These are phyloP conservation scores for Buceros bicornis DNA, from an alignment of 2,797 vertebrate genomes.

Conservation along the genomic window DNA sequence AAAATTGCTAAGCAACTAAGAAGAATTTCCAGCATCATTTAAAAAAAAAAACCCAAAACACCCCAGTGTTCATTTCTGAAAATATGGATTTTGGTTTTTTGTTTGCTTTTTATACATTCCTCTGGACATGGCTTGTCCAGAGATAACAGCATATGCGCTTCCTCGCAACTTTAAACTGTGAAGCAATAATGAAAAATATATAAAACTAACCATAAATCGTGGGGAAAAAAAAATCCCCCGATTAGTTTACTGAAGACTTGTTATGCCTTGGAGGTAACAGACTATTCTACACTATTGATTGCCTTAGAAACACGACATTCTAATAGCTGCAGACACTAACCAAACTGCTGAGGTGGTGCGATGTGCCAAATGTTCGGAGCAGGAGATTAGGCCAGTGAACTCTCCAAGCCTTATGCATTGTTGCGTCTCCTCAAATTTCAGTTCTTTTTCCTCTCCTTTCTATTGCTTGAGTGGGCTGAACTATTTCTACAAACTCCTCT, in stretches of 20 bases:
- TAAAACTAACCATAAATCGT: background rate
- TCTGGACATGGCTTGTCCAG: background rate
- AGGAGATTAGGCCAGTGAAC: background rate
- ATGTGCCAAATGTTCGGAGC: background rate
- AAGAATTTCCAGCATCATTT: constrained; percentile 36
- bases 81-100: background rate
- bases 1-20: constrained; percentile 70
- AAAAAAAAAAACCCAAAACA: background rate
- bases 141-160: background rate
- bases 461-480: background rate
- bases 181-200: background rate
- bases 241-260: background rate
- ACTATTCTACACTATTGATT: background rate
- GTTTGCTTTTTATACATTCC: background rate
- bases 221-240: background rate
- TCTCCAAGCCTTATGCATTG: background rate
- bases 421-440: background rate
- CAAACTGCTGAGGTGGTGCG: background rate
- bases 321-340: background rate
- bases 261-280: background rate
- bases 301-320: background rate
- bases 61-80: background rate
- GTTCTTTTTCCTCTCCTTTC: background rate
- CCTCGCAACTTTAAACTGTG: background rate
- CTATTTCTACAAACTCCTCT: background rate